These are phyloP conservation scores for Girardia tigrina DNA, from an alignment of 2,888 invertebrate genomes.

Conservation along the genomic window DNA sequence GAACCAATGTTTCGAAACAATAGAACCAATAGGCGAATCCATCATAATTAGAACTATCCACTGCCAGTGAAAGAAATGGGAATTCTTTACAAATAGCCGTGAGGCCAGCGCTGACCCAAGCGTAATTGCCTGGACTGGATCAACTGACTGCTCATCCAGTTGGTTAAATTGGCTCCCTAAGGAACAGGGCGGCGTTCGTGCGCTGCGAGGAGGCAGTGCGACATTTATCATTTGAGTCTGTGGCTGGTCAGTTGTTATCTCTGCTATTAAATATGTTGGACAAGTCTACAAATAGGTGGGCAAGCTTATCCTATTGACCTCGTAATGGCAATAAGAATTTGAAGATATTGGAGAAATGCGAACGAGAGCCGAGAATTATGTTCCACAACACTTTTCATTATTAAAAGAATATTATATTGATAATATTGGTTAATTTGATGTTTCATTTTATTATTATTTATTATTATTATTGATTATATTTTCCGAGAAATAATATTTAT, in stretches of 20 bases:
- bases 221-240: conserved; percentile 16
- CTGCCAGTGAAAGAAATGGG: conserved; percentile 8
- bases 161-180: conserved; percentile 2
- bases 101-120: conserved; percentile 1
- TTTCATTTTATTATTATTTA: too few relatives aligned
- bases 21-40: conserved; percentile 23
- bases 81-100: conserved; percentile 23
- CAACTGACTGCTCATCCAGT: conserved; percentile 13
- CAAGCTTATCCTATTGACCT: conserved; percentile 2
- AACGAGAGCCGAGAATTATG: background rate
- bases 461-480: too few relatives aligned
- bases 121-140: conserved; percentile 23
- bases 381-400: background rate
- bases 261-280: conserved; percentile 23
- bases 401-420: background rate
- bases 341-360: background rate
- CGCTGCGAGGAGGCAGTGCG: background rate
- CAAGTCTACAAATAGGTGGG: conserved; percentile 13
- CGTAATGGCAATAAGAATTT: conserved; percentile 20
- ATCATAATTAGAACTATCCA: conserved; percentile 17
- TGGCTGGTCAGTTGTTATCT: conserved; percentile 23
- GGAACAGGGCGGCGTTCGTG: conserved; percentile 16
- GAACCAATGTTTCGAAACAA: conserved; percentile 19
- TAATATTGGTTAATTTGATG: too few relatives aligned
- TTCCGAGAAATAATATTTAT: too few relatives aligned